These are phyloP conservation scores for Ischnura elegans DNA, from an alignment of 2,888 invertebrate genomes.

Conservation along the genomic window DNA sequence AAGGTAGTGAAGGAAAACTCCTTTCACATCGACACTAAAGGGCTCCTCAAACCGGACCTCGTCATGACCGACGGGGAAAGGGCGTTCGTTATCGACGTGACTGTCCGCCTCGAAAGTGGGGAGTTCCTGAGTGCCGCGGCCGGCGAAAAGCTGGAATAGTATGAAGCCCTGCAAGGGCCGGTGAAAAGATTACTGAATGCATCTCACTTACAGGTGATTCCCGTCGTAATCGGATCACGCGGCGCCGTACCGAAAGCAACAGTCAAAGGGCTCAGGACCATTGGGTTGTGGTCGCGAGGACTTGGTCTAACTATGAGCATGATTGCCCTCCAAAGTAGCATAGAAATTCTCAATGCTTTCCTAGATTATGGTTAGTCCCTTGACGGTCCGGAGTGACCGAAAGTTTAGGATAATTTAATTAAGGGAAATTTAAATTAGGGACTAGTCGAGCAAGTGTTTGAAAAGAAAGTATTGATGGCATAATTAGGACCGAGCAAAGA, in stretches of 20 bases:
- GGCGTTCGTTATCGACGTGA: constrained; percentile 68
- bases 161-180: background rate
- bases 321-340: background rate
- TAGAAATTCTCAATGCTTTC: background rate
- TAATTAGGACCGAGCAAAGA: too few species aligned
- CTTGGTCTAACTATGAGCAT: background rate
- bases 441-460: too few species aligned
- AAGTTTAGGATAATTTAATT: too few species aligned
- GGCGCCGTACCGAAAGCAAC: background rate
- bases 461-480: too few species aligned
- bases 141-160: background rate
- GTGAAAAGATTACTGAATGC: background rate
- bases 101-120: background rate
- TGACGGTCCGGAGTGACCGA: too few species aligned
- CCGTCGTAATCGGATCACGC: background rate
- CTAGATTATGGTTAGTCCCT: background rate
- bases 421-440: too few species aligned
- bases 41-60: constrained; percentile 74
- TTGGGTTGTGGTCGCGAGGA: background rate
- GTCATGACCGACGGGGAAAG: constrained; percentile 72
- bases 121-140: background rate
- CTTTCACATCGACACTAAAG: constrained; percentile 66
- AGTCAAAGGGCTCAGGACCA: background rate
- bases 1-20: background rate
- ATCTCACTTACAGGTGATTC: background rate